Evolutionary conservation across 2,888 invertebrate genomes (phyloP), one percentile per base, ranked within the genome.

Genomic region (Ennomos quercinarius): DNA sequence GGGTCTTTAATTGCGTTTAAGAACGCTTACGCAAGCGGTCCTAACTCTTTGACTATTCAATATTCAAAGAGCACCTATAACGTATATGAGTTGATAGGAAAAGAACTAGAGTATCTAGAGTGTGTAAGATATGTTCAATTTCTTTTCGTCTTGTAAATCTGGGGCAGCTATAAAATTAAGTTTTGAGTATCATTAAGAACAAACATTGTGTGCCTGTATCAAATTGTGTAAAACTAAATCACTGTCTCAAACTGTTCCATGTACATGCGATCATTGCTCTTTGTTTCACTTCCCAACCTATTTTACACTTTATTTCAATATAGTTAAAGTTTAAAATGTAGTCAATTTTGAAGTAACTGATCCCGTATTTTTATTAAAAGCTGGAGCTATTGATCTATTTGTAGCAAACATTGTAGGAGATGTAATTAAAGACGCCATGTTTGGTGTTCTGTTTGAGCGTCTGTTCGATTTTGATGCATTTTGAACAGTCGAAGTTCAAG

Each of bases 381-480:
- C 64, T 52, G 40, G 56, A 69, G 66, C 73, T 72, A 78, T 81
- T 73, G 78, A 81, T 82, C 76, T 80, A 78, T 80, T 80, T 76
- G 73, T 67, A 76, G 78, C 67, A 70, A 75, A 78, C 72, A 76
- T 67, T 73, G 74, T 70, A 66, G 61, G 68, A 68, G 67, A 68
- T 70, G 76, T 80, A 74, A 75, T 79, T 78, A 77, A 74, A 76
- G 59, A 71, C 65, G 64, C 67, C 57, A 49, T 67, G 69, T 70
- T 68, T 70, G 67, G 65, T 67, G 64, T 65, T 71, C 67, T 63
- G 47, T 52, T 64, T 43, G 43, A 49, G 45, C 48, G 56, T 47
- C 47, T 59, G 56, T 66, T 61, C 45, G 60, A 58, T 57, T 59
- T 63, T 56, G 56, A 41, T 65, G 54, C 53, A 44, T 51, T 61